Evolutionary conservation across 2,113 vertebrate species (phyloP).

Genomic region (Argyrosomus japonicus): DNA sequence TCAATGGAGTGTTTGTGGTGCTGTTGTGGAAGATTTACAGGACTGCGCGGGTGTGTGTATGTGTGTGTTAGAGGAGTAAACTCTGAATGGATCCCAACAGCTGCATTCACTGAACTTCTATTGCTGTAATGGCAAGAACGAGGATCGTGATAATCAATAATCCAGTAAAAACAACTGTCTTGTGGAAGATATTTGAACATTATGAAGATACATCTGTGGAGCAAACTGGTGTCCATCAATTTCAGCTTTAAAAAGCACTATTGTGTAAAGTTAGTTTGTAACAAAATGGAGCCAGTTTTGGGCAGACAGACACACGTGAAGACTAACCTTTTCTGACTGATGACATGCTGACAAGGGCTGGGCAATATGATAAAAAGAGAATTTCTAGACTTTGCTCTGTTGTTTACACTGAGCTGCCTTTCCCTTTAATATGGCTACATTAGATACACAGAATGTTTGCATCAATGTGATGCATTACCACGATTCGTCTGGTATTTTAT

Average conservation of each 20-base stretch:
- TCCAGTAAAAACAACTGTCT: slow-evolving; percentile 4
- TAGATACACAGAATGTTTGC: background rate
- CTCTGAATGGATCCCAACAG: slow-evolving; percentile 14
- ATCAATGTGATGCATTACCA: slow-evolving; percentile 10
- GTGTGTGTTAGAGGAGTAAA: slow-evolving; percentile 3
- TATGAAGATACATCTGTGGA: background rate
- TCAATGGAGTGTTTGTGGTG: slow-evolving; percentile 57
- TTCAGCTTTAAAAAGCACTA: background rate
- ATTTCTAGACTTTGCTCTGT: background rate
- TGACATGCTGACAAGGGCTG: background rate
- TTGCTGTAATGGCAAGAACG: slow-evolving; percentile 46
- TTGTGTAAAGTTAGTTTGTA: background rate
- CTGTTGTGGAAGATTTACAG: slow-evolving; percentile 56
- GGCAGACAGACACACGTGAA: background rate
- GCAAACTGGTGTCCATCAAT: background rate
- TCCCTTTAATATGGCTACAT: background rate
- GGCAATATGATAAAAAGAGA: slow-evolving; percentile 12
- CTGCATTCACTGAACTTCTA: slow-evolving; percentile 40
- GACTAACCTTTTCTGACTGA: background rate
- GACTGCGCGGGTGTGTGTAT: slow-evolving; percentile 1
- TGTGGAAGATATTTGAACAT: background rate
- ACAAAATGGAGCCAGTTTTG: background rate
- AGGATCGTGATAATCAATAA: slow-evolving; percentile 2
- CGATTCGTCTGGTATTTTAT: background rate
- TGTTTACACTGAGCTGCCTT: background rate